Evolutionary conservation across 2,888 invertebrate species (phyloP), one percentile per base, ranked within the genome.

Genomic region (Dynastes grantii): DNA sequence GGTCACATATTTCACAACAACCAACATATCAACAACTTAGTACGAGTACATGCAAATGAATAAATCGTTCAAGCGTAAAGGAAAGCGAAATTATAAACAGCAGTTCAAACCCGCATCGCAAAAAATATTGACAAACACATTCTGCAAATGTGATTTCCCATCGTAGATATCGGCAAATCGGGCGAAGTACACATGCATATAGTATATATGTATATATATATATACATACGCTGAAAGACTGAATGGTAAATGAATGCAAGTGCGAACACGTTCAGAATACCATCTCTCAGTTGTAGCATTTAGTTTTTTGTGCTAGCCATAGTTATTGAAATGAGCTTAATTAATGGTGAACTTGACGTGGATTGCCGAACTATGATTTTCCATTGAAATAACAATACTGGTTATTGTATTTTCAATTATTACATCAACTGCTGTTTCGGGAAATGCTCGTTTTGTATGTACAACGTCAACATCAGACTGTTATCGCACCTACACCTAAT

Each of bases 81-180:
- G 73, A 73, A 73, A 73, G 58, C 40, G 58, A 73, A 73, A 73
- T 58, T 73, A 55, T 73, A 58, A 73, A 73, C 45, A 73, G 22
- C 58, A 61, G 13, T 73, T 73, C 40, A 40, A n/a, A 40, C 55
- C 9, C 37, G 37, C 32, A 58, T 40, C 32, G 58, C 22, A 29
- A 73, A 73, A 73, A 73, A 73, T 73, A 73, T 73, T 58, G 73
- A 40, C 73, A 40, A 73, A 73, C 73, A 40, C 73, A 73, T 73
- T 73, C 73, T 40, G 55, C 58, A 58, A 73, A 73, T 55, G 73
- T 58, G 73, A 73, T 73, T 73, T 73, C 73, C 58, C 40, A 73
- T 73, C 73, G 73, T 58, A 73, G 58, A 73, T 73, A 73, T 73
- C 73, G 73, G 73, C 58, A 73, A 58, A 73, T 73, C 73, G 73